Conservation (phyloP, 2,888 invertebrate species). For the Drosophila pseudotakahashii region DNA sequence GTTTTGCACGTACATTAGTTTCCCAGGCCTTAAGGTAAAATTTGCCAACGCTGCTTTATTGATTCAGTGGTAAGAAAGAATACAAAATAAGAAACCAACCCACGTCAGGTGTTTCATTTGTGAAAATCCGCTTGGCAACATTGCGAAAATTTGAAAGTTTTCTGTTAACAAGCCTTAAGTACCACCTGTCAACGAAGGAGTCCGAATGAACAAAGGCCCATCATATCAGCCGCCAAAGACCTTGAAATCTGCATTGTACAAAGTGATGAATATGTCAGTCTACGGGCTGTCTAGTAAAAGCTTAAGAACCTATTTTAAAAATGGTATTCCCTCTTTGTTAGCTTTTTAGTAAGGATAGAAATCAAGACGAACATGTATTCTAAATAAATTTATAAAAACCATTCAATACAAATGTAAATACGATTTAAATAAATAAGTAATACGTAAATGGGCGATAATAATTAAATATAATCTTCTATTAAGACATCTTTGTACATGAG, state of each 20-base stretch:
- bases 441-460: background rate
- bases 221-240: constrained; percentile 34
- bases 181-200: constrained; percentile 20
- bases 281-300: constrained; percentile 18
- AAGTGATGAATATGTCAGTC: constrained; percentile 11
- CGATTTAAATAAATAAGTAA: background rate
- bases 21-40: background rate
- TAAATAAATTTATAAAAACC: background rate
- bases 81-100: background rate
- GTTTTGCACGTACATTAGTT: constrained; percentile 23
- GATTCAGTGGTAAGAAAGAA: background rate
- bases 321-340: background rate
- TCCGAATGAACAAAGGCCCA: constrained; percentile 8
- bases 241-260: constrained; percentile 5
- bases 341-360: background rate
- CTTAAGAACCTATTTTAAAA: constrained; percentile 3
- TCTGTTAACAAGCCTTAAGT: background rate
- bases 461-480: background rate
- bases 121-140: constrained; percentile 27
- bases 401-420: background rate
- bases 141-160: background rate
- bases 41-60: constrained; percentile 25
- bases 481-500: constrained; percentile 1
- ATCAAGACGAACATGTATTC: no score
- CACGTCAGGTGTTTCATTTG: constrained; percentile 10